Conservation (phyloP, 2,113 vertebrate species). For the Sorex fumeus region DNA sequence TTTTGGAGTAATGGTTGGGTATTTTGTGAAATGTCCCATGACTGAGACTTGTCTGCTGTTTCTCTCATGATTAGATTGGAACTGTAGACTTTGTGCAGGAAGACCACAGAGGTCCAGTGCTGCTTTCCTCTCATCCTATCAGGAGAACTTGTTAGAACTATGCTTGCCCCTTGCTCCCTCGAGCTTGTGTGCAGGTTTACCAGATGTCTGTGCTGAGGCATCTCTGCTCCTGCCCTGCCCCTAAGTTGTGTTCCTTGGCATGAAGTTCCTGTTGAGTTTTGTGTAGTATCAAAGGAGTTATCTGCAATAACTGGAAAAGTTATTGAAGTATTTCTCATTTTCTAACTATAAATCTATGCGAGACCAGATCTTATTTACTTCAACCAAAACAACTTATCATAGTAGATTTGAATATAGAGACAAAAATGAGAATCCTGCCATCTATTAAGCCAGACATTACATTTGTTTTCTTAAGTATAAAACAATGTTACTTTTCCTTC, state of each 20-base stretch:
- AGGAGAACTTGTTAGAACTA: background rate
- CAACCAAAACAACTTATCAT: background rate
- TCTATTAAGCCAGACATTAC: conserved; percentile 16
- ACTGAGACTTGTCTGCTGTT: background rate
- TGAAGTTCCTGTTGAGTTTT: conserved; percentile 16
- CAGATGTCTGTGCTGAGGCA: too few relatives aligned
- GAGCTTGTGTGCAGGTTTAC: too few relatives aligned
- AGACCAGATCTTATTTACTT: conserved; percentile 27
- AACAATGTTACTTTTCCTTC: background rate
- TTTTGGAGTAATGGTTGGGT: background rate
- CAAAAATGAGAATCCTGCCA: background rate
- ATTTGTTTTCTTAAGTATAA: conserved; percentile 6
- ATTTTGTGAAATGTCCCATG: conserved; percentile 23
- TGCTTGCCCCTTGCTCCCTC: background rate
- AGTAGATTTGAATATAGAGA: background rate
- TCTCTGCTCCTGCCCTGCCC: background rate
- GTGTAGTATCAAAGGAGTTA: conserved; percentile 28
- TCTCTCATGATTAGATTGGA: conserved; percentile 25
- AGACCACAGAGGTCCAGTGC: conserved; percentile 2
- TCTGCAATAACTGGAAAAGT: conserved; percentile 29
- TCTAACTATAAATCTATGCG: background rate
- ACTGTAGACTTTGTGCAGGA: background rate
- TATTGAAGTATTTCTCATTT: conserved; percentile 53
- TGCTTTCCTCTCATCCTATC: background rate
- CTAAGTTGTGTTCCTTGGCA: background rate